Conservation (phyloP, 53 echinoderm and acorn worm species). For the Crossaster papposus region DNA sequence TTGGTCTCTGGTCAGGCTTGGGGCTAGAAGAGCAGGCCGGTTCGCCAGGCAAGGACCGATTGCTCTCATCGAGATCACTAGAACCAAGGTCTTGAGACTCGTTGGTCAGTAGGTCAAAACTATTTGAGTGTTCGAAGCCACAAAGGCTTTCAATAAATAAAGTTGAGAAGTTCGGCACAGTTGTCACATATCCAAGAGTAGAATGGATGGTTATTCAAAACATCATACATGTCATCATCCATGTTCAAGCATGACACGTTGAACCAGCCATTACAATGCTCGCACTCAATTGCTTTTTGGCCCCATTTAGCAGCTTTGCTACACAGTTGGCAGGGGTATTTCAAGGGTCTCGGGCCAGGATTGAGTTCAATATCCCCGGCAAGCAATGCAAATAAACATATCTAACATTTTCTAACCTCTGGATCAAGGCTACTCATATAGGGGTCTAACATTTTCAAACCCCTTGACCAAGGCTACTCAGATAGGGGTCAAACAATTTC, state of each 20-base stretch:
- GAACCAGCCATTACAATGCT: slow-evolving; percentile 57
- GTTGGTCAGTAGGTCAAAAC: neutral
- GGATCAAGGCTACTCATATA: no score
- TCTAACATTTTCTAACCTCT: no score
- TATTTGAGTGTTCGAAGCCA: slow-evolving; percentile 24
- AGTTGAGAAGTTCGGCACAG: slow-evolving; percentile 39
- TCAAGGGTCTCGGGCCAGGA: slow-evolving; percentile 50
- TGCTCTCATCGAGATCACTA: neutral
- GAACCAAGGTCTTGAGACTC: neutral
- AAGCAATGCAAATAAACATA: neutral
- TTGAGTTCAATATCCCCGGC: neutral
- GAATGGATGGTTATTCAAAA: slow-evolving; percentile 32
- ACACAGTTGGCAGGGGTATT: slow-evolving; percentile 55
- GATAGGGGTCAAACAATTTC: no score
- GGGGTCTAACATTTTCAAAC: no score
- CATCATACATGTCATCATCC: slow-evolving; percentile 20
- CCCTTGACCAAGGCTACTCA: no score
- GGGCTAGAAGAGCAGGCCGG: neutral
- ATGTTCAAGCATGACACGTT: slow-evolving; percentile 37
- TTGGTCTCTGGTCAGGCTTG: neutral
- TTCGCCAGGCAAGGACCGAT: neutral
- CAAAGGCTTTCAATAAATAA: slow-evolving; percentile 6
- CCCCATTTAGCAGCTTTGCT: slow-evolving; percentile 61
- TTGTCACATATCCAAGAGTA: slow-evolving; percentile 42
- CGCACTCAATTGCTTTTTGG: slow-evolving; percentile 66